Percentiles rank a stretch among this genome's conserved stretches.
These are phyloP conservation scores for Otolemur garnettii DNA, from an alignment of 2,113 vertebrate species.

Conservation along the genomic window DNA sequence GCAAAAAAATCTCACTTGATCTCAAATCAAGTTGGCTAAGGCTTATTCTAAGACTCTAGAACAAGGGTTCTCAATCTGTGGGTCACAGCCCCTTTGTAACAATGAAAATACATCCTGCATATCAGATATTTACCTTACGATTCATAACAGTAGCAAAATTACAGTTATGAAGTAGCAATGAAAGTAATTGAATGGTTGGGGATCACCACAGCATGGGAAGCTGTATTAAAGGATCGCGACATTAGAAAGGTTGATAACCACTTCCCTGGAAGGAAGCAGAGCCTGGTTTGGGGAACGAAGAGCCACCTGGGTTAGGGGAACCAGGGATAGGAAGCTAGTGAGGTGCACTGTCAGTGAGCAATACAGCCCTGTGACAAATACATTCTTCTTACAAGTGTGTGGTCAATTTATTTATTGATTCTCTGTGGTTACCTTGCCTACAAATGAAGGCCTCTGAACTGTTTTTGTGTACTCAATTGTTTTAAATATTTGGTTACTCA, in stretches of 20 bases:
- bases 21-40: neutral
- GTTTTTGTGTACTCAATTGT: constrained; percentile 70
- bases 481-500: constrained; percentile 76
- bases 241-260: no score
- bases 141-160: no score
- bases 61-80: neutral
- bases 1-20: constrained; percentile 50
- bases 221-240: no score
- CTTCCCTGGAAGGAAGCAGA: neutral
- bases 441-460: constrained; percentile 73
- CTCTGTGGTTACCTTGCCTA: constrained; percentile 65
- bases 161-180: no score
- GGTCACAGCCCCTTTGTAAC: no score
- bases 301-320: neutral
- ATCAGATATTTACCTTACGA: no score
- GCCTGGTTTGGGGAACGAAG: neutral
- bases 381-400: constrained; percentile 55
- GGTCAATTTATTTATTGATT: constrained; percentile 73
- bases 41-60: neutral
- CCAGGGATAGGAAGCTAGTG: neutral
- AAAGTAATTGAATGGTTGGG: no score
- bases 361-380: constrained; percentile 58
- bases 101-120: no score
- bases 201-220: no score
- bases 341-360: constrained; percentile 34